A percentile compares a stretch with the other conserved stretches of the same genome.
These are phyloP conservation scores for Sprattus sprattus DNA, from an alignment of 2,113 vertebrate species.

Conservation along the genomic window DNA sequence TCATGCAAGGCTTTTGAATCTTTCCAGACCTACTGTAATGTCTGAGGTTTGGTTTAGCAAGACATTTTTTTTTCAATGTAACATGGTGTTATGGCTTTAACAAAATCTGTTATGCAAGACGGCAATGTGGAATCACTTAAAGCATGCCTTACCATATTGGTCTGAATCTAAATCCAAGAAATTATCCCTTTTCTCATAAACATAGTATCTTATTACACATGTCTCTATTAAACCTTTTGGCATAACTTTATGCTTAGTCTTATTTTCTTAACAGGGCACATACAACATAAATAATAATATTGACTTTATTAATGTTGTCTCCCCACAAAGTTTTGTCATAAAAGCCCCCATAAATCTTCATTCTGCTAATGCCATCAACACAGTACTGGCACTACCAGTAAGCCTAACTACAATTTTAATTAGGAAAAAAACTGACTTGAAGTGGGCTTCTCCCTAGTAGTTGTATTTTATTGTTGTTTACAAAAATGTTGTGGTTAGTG, in stretches of 20 bases:
- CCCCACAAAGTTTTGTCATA: not conserved
- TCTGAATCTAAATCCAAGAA: conserved; percentile 37
- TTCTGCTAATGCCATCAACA: not conserved
- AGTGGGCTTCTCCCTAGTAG: conserved; percentile 6
- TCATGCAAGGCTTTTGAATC: not conserved
- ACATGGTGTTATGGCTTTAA: conserved; percentile 34
- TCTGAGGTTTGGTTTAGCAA: conserved; percentile 1
- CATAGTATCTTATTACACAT: not conserved
- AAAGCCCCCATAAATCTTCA: conserved; percentile 4
- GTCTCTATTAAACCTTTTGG: conserved; percentile 36
- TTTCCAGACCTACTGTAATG: not conserved
- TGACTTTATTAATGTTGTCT: conserved; percentile 10
- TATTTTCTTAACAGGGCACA: conserved; percentile 27
- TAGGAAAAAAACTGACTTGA: conserved; percentile 12
- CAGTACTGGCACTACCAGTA: not conserved
- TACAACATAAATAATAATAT: conserved; percentile 23
- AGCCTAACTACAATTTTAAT: not conserved
- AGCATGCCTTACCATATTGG: conserved; percentile 24
- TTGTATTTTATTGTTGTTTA: conserved; percentile 35
- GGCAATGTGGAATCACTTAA: conserved; percentile 28
- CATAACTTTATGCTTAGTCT: conserved; percentile 21
- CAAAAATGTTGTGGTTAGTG: conserved; percentile 18
- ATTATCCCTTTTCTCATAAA: conserved; percentile 5
- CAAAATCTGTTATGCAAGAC: conserved; percentile 39
- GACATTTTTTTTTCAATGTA: conserved; percentile 23